Conservation (phyloP, 1,140 invertebrate genomes). For the Glossosoma conforme region DNA sequence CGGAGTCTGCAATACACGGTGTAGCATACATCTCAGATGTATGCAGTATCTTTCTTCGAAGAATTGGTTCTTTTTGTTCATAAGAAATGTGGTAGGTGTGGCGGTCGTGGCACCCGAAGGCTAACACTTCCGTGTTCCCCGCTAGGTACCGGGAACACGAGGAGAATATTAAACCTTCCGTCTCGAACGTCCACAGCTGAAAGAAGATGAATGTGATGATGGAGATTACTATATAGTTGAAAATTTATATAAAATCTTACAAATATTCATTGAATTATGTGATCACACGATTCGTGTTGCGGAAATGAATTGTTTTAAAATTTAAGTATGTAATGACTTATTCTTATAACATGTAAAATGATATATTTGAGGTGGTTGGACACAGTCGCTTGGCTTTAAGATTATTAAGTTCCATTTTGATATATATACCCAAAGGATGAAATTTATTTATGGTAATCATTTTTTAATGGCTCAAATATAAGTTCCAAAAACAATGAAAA, state of each 20-base stretch:
- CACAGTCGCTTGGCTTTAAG: neutral
- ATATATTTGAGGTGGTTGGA: neutral
- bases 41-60: constrained; percentile 45
- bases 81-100: constrained; percentile 58
- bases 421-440: no score
- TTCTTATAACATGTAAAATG: no score
- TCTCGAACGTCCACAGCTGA: constrained; percentile 57
- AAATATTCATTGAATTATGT: no score
- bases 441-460: constrained; percentile 14
- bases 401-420: no score
- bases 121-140: constrained; percentile 37
- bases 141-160: constrained; percentile 46
- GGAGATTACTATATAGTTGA: no score
- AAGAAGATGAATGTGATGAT: constrained; percentile 31
- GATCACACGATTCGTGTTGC: no score
- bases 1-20: constrained; percentile 47
- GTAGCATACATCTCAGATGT: constrained; percentile 58
- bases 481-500: constrained; percentile 16
- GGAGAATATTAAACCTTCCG: constrained; percentile 61
- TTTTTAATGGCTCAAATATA: constrained; percentile 25
- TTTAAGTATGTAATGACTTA: no score
- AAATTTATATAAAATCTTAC: no score
- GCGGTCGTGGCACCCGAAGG: constrained; percentile 61
- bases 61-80: constrained; percentile 40
- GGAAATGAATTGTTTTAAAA: no score